phyloP scores from a whole-genome alignment of 2,797 vertebrate species.

The Apogon hyalosoma region DNA sequence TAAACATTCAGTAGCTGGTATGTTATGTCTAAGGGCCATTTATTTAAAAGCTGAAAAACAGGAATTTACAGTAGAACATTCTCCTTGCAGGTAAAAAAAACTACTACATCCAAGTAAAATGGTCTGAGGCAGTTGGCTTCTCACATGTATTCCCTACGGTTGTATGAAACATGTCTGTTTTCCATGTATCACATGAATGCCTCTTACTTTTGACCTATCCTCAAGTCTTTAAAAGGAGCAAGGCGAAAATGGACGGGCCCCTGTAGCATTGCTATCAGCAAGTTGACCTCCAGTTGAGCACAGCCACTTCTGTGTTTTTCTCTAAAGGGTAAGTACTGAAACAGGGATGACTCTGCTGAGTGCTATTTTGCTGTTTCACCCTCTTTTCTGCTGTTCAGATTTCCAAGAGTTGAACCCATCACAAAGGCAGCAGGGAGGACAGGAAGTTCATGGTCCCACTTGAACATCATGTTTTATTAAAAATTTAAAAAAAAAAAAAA shows the following conservation, averaged over 20 bases:
- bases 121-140: conserved; percentile 2
- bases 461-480: conserved; percentile 73
- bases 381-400: conserved; percentile 40
- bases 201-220: conserved; percentile 52
- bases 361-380: conserved; percentile 59
- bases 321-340: conserved; percentile 69
- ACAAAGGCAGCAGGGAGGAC: conserved; percentile 34
- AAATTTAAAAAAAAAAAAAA: conserved; percentile 22
- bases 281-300: conserved; percentile 61
- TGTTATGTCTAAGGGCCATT: conserved; percentile 35
- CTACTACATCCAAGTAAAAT: conserved; percentile 1
- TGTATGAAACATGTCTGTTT: conserved; percentile 39
- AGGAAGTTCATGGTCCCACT: conserved; percentile 56
- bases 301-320: conserved; percentile 59
- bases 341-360: conserved; percentile 56
- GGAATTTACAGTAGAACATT: not conserved
- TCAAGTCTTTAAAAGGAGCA: conserved; percentile 58
- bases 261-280: conserved; percentile 54
- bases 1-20: conserved; percentile 40
- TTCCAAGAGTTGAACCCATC: conserved; percentile 58
- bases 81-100: conserved; percentile 7
- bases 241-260: conserved; percentile 54
- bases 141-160: conserved; percentile 22
- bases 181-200: conserved; percentile 28
- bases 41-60: conserved; percentile 14